phyloP scores from a whole-genome alignment of 2,113 vertebrate genomes.

The Hippocampus guttulatus region DNA sequence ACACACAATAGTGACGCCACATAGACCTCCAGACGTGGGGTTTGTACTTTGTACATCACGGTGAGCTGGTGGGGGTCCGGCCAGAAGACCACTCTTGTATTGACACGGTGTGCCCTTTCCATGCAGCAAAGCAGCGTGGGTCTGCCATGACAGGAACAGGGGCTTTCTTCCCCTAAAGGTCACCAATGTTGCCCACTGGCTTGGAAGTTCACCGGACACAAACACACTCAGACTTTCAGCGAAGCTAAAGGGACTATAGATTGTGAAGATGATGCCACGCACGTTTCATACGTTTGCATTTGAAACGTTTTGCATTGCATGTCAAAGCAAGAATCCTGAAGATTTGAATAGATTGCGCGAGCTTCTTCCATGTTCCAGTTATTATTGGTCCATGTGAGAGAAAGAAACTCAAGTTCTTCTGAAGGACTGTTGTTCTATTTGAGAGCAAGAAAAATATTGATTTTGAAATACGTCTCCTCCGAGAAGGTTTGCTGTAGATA shows the following conservation, averaged over 20 bases:
- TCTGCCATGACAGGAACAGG: constrained; percentile 55
- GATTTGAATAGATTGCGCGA: background rate
- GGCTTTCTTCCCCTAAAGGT: constrained; percentile 68
- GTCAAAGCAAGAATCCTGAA: background rate
- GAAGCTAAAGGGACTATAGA: background rate
- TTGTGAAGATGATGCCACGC: background rate
- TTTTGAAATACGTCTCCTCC: background rate
- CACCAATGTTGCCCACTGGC: constrained; percentile 57
- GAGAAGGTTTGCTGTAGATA: background rate
- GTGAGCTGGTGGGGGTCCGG: constrained; percentile 48
- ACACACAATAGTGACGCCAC: constrained; percentile 38
- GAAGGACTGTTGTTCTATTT: background rate
- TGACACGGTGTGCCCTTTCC: constrained; percentile 69
- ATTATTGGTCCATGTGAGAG: background rate
- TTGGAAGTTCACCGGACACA: constrained; percentile 23
- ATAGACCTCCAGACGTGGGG: constrained; percentile 45
- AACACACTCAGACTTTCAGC: background rate
- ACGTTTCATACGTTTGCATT: background rate
- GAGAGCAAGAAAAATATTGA: background rate
- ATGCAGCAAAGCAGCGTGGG: constrained; percentile 54
- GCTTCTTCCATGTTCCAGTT: background rate
- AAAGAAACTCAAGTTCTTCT: background rate
- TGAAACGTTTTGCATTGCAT: background rate
- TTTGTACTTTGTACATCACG: constrained; percentile 48
- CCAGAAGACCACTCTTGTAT: constrained; percentile 64